phyloP scores from a whole-genome alignment of 2,113 vertebrate genomes.

The Ictidomys tridecemlineatus region DNA sequence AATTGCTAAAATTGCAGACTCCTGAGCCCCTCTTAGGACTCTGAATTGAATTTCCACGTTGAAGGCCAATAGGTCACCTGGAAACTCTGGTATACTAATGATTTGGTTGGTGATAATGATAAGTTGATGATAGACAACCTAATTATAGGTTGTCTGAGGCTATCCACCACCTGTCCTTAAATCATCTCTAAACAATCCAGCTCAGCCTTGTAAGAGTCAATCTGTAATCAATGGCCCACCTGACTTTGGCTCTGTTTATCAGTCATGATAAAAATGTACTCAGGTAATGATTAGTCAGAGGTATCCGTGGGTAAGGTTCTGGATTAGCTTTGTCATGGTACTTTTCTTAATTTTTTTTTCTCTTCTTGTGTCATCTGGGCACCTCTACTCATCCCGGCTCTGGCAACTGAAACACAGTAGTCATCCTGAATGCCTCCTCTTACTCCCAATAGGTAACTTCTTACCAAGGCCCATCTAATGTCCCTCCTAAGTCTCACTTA shows the following conservation, averaged over 20 bases:
- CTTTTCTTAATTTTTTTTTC: neutral
- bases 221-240: neutral
- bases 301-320: neutral
- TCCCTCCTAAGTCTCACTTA: neutral
- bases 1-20: neutral
- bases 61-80: neutral
- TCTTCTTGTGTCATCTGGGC: neutral
- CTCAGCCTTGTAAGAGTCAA: neutral
- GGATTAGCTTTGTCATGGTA: neutral
- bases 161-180: neutral
- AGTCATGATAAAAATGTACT: neutral
- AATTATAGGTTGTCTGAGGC: neutral
- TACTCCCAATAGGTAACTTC: neutral
- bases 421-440: neutral
- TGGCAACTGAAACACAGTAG: neutral
- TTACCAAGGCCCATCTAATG: neutral
- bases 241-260: neutral
- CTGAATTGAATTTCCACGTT: neutral
- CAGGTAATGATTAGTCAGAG: neutral
- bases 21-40: neutral
- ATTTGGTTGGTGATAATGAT: neutral
- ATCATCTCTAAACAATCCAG: neutral
- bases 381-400: neutral
- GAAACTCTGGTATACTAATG: neutral
- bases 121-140: too few species aligned